Evolutionary conservation across 2,888 invertebrate genomes (phyloP).

Genomic region (Calephelis perditalis): DNA sequence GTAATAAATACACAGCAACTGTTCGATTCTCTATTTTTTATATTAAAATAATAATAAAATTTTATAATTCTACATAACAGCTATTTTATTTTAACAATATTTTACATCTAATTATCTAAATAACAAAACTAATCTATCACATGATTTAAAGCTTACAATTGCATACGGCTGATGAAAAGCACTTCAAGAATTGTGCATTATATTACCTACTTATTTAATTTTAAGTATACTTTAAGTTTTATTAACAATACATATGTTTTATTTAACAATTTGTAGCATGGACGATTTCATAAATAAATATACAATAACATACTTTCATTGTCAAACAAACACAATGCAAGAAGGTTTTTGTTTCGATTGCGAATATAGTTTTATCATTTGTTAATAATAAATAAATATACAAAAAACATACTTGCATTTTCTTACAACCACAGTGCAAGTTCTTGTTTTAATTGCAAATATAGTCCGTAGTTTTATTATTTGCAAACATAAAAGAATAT

Average conservation of each 20-base stretch:
- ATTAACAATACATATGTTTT: background rate
- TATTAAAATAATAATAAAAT: background rate
- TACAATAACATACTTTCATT: too few species aligned
- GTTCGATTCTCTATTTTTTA: too few species aligned
- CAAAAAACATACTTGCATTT: too few species aligned
- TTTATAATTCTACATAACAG: background rate
- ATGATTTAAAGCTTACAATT: conserved; percentile 49
- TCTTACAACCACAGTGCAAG: too few species aligned
- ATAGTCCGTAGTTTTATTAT: too few species aligned
- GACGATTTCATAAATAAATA: background rate
- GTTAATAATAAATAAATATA: too few species aligned
- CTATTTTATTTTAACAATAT: conserved; percentile 3
- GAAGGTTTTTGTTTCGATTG: too few species aligned
- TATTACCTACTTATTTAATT: background rate
- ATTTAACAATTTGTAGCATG: background rate
- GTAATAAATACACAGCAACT: too few species aligned
- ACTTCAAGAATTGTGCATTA: conserved; percentile 7
- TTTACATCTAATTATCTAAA: background rate
- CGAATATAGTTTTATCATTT: too few species aligned
- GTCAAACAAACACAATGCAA: too few species aligned
- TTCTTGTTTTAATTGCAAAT: too few species aligned
- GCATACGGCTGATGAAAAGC: conserved; percentile 7
- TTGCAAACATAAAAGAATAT: too few species aligned
- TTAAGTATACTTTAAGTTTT: background rate
- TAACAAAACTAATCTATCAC: conserved; percentile 43